Base-by-base conservation (phyloP, 92 coral and sea anemone species). In the Hydrozoanthus gracilis region DNA sequence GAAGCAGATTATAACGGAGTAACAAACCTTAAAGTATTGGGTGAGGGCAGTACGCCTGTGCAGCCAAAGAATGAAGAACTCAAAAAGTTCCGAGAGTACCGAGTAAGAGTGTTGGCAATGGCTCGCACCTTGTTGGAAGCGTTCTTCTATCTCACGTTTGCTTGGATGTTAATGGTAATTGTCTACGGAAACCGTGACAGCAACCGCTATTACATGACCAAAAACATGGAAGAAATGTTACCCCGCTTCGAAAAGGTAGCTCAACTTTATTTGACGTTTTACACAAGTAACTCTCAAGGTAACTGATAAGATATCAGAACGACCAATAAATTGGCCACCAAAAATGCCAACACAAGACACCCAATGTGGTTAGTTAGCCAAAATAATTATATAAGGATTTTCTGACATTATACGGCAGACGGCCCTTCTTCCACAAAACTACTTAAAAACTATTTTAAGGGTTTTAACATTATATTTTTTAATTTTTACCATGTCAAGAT, bases 81-180 rank as follows among this genome's bases (percentile, higher is more conserved):
- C 77, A 89, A 82, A 61, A 82, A 39, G 14, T 95, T 95, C 79
- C 90, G 98, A 54, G 90, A 92, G 77, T 92, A 95, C 82, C 91
- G 98, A 79, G 82, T 92, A 56, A 87, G 98, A 51, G 98, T 95
- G 18, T 73, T 95, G 52, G 85, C 76, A 52, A 95, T 95, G 98
- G 94, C 98, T 10, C 95, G 94, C 11, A 91, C 90, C 1, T 73
- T 89, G 55, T 61, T 95, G 48, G 98, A 95, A 77, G 91, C 89
- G 77, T 85, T 89, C 64, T 95, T 95, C 71, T 95, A 95, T 65
- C 77, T 95, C 44, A 89, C 47, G 46, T 95, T 95, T 69, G 98
- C 91, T 17, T 95, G 98, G 98, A 90, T 93, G 92, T 86, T 95
- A 44, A 71, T 95, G 93, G 93, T 91, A 15, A 77, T 95, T 12